These are phyloP conservation scores for Asobara japonica DNA, from an alignment of 1,140 invertebrate genomes.

Conservation along the genomic window DNA sequence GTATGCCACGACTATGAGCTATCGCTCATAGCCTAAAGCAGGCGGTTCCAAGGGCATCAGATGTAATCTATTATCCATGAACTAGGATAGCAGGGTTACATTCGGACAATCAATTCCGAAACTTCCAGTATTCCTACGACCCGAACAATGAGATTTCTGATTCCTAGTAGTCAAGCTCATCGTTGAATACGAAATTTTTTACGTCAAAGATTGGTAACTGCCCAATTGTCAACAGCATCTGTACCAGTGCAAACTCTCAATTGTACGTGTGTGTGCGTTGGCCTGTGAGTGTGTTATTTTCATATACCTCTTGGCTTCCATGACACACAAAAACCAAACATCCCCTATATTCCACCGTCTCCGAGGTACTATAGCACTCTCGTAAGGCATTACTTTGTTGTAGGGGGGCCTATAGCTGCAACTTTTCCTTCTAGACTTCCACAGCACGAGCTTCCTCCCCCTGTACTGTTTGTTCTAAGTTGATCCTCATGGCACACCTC, in stretches of 20 bases:
- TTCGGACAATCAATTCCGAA: neutral
- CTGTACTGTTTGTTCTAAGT: too few relatives aligned
- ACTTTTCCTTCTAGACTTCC: too few relatives aligned
- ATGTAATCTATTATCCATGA: slow-evolving; percentile 9
- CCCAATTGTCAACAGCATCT: neutral
- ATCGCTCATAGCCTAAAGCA: slow-evolving; percentile 53
- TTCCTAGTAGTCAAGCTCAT: neutral
- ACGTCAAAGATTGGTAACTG: neutral
- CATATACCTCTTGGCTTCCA: too few relatives aligned
- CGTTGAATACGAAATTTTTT: slow-evolving; percentile 5
- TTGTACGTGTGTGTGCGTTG: neutral
- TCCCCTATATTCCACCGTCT: too few relatives aligned
- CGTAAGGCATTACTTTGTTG: too few relatives aligned
- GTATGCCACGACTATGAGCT: too few relatives aligned
- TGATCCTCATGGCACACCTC: too few relatives aligned
- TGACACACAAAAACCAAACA: too few relatives aligned
- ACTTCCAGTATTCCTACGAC: neutral
- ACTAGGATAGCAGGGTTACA: neutral
- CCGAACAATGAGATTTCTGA: neutral
- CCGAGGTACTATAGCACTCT: too few relatives aligned
- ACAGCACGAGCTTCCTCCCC: too few relatives aligned
- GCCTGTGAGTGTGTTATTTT: neutral
- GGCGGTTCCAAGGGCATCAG: slow-evolving; percentile 49
- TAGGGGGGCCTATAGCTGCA: too few relatives aligned
- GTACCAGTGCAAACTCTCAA: neutral